phyloP scores from a whole-genome alignment of 2,797 vertebrate species.

The Enteromius argenteus region DNA sequence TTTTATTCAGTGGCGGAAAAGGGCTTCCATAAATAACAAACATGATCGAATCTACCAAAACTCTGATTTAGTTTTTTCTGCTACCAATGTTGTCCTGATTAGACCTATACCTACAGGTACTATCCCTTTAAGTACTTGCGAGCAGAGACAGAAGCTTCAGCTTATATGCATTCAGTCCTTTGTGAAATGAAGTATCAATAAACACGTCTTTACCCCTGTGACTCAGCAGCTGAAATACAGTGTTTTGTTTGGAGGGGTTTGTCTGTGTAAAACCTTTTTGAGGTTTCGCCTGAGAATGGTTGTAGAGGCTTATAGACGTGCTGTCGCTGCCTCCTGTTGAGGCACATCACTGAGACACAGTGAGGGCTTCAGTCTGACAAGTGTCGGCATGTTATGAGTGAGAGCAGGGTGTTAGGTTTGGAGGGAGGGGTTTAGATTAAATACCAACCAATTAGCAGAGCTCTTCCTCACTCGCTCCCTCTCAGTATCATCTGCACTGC shows the following conservation, averaged over 20 bases:
- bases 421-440: slow-evolving; percentile 47
- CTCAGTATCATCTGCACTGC: slow-evolving; percentile 54
- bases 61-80: background rate
- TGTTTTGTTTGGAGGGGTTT: slow-evolving; percentile 19
- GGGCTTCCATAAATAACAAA: no score
- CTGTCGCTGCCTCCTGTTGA: slow-evolving; percentile 28
- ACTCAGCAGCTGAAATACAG: slow-evolving; percentile 17
- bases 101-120: background rate
- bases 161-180: background rate
- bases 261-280: slow-evolving; percentile 6
- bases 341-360: slow-evolving; percentile 32
- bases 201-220: background rate
- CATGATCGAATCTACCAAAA: background rate
- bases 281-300: background rate
- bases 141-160: background rate
- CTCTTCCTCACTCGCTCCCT: slow-evolving; percentile 30
- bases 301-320: slow-evolving; percentile 24
- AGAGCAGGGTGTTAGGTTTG: slow-evolving; percentile 45
- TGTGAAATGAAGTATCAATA: slow-evolving; percentile 9
- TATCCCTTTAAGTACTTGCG: background rate
- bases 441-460: slow-evolving; percentile 17
- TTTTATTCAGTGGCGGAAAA: no score
- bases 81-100: background rate
- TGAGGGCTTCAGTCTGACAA: slow-evolving; percentile 16
- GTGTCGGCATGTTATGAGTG: slow-evolving; percentile 47